A percentile compares a stretch with the other conserved stretches of the same genome.
Evolutionary conservation across 2,888 invertebrate genomes (phyloP).

Genomic region (Plusia festucae): DNA sequence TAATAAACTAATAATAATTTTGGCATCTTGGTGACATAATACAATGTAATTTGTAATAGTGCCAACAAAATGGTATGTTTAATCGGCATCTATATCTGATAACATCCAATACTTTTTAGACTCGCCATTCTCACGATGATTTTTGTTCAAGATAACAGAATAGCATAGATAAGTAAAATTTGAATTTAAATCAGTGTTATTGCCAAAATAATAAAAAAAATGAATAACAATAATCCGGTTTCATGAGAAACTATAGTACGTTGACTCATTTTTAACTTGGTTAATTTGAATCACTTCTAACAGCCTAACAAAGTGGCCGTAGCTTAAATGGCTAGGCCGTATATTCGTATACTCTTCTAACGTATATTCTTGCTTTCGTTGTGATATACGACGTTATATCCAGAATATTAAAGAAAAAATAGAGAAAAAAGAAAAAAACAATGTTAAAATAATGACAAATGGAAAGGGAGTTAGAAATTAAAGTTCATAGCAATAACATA

Average conservation of each 20-base stretch:
- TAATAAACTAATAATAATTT: too few species aligned
- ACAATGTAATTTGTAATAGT: too few species aligned
- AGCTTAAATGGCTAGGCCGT: too few species aligned
- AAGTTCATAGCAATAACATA: too few species aligned
- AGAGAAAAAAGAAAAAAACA: too few species aligned
- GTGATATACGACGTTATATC: too few species aligned
- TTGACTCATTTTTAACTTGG: background rate
- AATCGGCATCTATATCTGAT: background rate
- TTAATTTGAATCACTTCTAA: background rate
- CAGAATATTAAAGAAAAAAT: too few species aligned
- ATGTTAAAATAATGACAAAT: too few species aligned
- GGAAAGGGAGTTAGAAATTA: too few species aligned
- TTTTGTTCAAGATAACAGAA: background rate
- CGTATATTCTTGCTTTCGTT: too few species aligned
- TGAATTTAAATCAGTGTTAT: background rate
- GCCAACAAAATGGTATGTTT: background rate
- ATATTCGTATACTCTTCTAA: too few species aligned
- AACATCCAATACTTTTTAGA: background rate
- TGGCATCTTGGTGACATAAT: too few species aligned
- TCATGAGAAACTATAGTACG: background rate
- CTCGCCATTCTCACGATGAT: background rate
- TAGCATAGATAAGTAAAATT: constrained; percentile 4
- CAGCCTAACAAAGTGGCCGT: background rate
- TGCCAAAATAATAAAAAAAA: background rate
- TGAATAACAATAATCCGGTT: background rate